phyloP scores from a whole-genome alignment of 2,797 vertebrate genomes.

The Sparus aurata region DNA sequence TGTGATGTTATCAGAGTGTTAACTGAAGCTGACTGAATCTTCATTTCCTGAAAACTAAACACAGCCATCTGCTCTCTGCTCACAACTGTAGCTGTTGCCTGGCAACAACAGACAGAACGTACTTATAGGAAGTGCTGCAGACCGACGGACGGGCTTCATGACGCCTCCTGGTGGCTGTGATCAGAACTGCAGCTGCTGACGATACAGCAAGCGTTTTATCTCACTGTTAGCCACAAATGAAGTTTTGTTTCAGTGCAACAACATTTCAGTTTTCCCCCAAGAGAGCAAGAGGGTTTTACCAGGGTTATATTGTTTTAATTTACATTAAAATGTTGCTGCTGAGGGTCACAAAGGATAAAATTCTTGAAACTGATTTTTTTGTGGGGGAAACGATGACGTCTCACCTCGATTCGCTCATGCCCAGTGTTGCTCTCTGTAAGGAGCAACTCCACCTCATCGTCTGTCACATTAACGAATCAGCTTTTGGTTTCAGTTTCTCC shows the following conservation, averaged over 20 bases:
- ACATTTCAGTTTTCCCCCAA: not conserved
- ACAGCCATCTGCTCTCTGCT: conserved; percentile 45
- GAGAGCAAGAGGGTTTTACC: not conserved
- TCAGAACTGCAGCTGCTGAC: not conserved
- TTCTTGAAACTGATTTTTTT: not conserved
- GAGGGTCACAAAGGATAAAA: not conserved
- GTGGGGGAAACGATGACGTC: too few relatives aligned
- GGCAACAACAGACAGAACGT: conserved; percentile 40
- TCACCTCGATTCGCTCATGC: too few relatives aligned
- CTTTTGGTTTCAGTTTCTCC: too few relatives aligned
- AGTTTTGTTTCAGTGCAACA: not conserved
- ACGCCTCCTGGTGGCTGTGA: conserved; percentile 18
- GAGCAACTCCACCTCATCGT: too few relatives aligned
- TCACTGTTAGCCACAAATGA: not conserved
- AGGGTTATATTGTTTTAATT: not conserved
- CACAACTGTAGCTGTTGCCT: conserved; percentile 35
- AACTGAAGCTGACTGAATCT: conserved; percentile 45
- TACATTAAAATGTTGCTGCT: not conserved
- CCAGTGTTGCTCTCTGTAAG: too few relatives aligned
- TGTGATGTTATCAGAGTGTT: conserved; percentile 27
- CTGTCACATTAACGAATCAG: too few relatives aligned
- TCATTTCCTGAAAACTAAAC: conserved; percentile 52
- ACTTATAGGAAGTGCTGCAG: not conserved
- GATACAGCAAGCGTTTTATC: not conserved
- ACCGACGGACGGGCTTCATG: not conserved